Conservation (phyloP, 2,888 invertebrate genomes). For the Acleris literana region DNA sequence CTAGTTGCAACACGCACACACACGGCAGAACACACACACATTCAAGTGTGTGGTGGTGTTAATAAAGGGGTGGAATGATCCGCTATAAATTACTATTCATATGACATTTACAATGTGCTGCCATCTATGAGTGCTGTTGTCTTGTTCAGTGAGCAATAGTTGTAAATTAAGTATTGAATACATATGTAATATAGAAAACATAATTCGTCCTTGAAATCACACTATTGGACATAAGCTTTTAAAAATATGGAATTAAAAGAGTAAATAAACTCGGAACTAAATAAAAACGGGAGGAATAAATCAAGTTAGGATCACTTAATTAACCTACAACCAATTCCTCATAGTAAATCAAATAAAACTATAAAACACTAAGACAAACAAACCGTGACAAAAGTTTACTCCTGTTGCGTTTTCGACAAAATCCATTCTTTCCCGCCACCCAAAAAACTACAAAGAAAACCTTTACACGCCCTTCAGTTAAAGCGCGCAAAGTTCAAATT, state of each 20-base stretch:
- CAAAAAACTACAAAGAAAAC: constrained; percentile 42
- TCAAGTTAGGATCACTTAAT: neutral
- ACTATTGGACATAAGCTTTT: no score
- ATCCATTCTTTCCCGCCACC: constrained; percentile 66
- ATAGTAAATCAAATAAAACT: constrained; percentile 62
- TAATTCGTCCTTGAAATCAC: no score
- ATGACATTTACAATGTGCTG: constrained; percentile 14
- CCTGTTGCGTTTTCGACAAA: constrained; percentile 75
- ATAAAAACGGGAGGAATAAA: neutral
- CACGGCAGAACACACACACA: neutral
- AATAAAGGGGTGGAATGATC: constrained; percentile 20
- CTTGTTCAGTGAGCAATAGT: no score
- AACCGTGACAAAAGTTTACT: constrained; percentile 77
- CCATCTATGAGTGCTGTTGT: no score
- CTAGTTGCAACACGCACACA: constrained; percentile 8
- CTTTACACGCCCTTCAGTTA: constrained; percentile 13
- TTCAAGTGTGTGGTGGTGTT: neutral
- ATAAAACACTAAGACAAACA: constrained; percentile 71
- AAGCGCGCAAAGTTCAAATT: constrained; percentile 15
- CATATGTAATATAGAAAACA: no score
- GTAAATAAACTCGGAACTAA: no score
- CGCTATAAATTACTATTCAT: constrained; percentile 26
- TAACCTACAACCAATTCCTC: constrained; percentile 20
- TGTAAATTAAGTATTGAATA: no score
- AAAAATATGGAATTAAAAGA: no score